Conservation (phyloP, 2,113 vertebrate genomes). For the Notarius lentiginosus region DNA sequence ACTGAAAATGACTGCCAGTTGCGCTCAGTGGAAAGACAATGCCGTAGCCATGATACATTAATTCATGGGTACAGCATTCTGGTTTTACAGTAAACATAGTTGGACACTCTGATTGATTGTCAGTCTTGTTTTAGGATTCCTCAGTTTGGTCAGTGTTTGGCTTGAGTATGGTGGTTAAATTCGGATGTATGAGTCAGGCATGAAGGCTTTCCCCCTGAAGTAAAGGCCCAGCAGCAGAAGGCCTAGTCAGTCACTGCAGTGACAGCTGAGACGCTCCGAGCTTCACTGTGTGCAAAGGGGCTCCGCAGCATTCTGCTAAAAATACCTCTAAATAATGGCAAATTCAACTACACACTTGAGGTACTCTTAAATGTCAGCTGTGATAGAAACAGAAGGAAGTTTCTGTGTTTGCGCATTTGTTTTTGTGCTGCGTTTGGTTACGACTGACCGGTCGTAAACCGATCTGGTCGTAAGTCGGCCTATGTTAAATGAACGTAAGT, state of each 20-base stretch:
- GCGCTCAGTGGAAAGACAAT: neutral
- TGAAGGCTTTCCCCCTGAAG: conserved; percentile 35
- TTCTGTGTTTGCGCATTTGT: conserved; percentile 12
- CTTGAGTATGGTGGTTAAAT: conserved; percentile 35
- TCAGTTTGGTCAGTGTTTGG: conserved; percentile 27
- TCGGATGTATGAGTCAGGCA: conserved; percentile 31
- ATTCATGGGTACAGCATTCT: neutral
- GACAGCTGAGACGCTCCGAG: conserved; percentile 54
- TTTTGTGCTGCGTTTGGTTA: neutral
- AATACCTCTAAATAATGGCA: conserved; percentile 38
- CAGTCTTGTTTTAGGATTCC: conserved; percentile 32
- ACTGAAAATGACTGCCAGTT: neutral
- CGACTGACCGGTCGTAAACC: no score
- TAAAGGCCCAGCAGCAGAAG: conserved; percentile 46
- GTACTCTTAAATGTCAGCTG: neutral
- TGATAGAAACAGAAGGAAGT: neutral
- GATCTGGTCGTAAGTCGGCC: no score
- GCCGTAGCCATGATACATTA: neutral
- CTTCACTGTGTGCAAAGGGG: conserved; percentile 5
- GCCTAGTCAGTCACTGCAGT: conserved; percentile 55
- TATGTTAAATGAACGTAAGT: no score
- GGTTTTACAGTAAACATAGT: neutral
- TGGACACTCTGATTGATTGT: neutral
- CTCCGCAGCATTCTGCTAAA: conserved; percentile 44
- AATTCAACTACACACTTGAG: conserved; percentile 17